These are phyloP conservation scores for Melieria omissa DNA, from an alignment of 2,888 invertebrate species.

Conservation along the genomic window DNA sequence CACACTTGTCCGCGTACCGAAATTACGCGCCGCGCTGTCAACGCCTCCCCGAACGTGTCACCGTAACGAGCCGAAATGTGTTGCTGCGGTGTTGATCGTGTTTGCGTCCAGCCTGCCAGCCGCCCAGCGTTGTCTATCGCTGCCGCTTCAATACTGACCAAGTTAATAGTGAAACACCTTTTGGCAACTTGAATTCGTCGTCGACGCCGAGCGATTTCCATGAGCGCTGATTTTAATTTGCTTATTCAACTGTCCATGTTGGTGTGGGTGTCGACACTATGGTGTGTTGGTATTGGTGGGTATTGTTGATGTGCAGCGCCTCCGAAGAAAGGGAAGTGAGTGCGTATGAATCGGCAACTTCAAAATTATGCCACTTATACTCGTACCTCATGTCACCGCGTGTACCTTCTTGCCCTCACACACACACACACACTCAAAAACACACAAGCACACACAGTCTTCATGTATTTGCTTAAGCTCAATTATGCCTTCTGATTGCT, in stretches of 20 bases:
- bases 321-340: too few relatives aligned
- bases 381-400: too few relatives aligned
- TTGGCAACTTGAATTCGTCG: conserved; percentile 21
- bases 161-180: conserved; percentile 12
- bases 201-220: neutral
- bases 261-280: neutral
- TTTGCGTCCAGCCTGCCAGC: conserved; percentile 5
- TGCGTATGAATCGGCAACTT: too few relatives aligned
- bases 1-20: neutral
- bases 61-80: neutral
- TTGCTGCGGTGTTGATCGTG: neutral
- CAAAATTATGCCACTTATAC: too few relatives aligned
- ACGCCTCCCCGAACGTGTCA: too few relatives aligned
- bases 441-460: too few relatives aligned
- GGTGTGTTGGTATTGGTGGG: neutral
- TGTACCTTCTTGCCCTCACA: too few relatives aligned
- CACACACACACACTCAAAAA: too few relatives aligned
- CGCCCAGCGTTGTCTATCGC: neutral
- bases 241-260: neutral
- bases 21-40: conserved; percentile 5
- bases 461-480: too few relatives aligned
- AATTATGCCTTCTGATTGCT: too few relatives aligned
- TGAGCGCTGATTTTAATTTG: conserved; percentile 2
- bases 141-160: conserved; percentile 31
- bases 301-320: too few relatives aligned